Conservation (phyloP, 2,888 invertebrate genomes). For the Drosophila percnosoma region DNA sequence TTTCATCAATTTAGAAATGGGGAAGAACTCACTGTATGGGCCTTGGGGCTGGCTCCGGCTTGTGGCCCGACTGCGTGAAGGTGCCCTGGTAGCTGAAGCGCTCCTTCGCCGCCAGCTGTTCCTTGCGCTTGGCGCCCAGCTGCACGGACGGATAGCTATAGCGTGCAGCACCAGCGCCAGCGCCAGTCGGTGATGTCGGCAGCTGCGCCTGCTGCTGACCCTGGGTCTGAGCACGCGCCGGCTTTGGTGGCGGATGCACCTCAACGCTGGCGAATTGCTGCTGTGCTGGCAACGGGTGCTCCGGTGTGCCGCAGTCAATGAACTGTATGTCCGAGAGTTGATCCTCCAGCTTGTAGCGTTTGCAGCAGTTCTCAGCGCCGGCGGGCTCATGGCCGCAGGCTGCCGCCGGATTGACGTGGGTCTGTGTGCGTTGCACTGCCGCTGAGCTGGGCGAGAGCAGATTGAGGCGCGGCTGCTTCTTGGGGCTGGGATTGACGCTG, state of each 20-base stretch:
- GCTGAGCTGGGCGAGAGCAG: slow-evolving; percentile 82
- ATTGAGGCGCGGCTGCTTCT: slow-evolving; percentile 87
- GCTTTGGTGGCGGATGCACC: slow-evolving; percentile 84
- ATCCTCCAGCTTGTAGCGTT: slow-evolving; percentile 90
- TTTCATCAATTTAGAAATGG: neutral
- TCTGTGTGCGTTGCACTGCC: slow-evolving; percentile 40
- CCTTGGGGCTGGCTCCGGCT: slow-evolving; percentile 35
- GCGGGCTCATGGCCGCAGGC: slow-evolving; percentile 74
- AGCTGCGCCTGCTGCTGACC: slow-evolving; percentile 51
- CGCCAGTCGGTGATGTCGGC: slow-evolving; percentile 22
- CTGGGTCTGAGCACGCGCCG: slow-evolving; percentile 67
- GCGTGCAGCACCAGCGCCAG: slow-evolving; percentile 48
- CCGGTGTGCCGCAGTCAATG: slow-evolving; percentile 92
- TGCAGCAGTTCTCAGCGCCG: slow-evolving; percentile 86
- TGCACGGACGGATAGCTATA: slow-evolving; percentile 85
- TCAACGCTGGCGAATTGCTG: slow-evolving; percentile 84
- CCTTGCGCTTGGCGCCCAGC: slow-evolving; percentile 83
- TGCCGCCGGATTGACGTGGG: slow-evolving; percentile 43
- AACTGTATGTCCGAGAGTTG: slow-evolving; percentile 92
- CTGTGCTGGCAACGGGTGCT: slow-evolving; percentile 85
- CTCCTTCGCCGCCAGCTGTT: slow-evolving; percentile 82
- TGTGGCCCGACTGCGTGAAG: slow-evolving; percentile 41
- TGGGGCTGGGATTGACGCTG: slow-evolving; percentile 87
- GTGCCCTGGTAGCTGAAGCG: slow-evolving; percentile 85
- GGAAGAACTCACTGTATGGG: slow-evolving; percentile 39